Base-by-base conservation (phyloP, 2,113 vertebrate species). In the Protobothrops mucrosquamatus region DNA sequence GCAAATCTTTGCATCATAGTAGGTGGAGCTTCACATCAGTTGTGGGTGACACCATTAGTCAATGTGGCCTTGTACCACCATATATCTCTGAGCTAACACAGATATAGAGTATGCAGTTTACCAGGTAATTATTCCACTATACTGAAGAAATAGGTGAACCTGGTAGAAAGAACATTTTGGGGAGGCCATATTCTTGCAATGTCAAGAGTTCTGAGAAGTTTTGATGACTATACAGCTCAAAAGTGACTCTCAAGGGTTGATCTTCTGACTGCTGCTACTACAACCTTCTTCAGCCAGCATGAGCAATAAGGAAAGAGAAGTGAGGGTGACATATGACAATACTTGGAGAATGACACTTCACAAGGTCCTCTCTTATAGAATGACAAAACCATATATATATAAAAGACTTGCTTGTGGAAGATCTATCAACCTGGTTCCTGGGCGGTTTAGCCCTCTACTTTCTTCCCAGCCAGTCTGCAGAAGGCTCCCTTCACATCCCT, bases 401-500 rank as follows among this genome's bases (percentile, higher is more conserved):
- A 34, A 74, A 34, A 64, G 14, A 74, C 64, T 34, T 34, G n/a
- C 29, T 74, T 74, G 14, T 74, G n/a, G 64, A 74, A 86, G 10
- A 48, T 86, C 43, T 10, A 86, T 86, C 10, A 23, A 86, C 43
- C 1, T 7, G 23, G 39, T 46, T 57, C 56, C 51, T 39, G 6
- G 57, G 55, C 6, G 22, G 6, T 39, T 48, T 86, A 85, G n/a
- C 46, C 85, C 2, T 18, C 22, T n/a, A 12, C 2, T 10, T 52
- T 69, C 22, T 43, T 86, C 52, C 56, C 20, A 51, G 86, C 4
- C 29, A 92, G 56, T 39, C 51, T 92, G 29, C 34, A 22, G 43
- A 92, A 6, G 10, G 91, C 91, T 20, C n/a, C 29, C 34, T 92
- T 92, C 9, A 92, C 91, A 18, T 91, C 91, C 26, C 86, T 91